phyloP scores from a whole-genome alignment of 2,797 vertebrate species.

The Macropodus opercularis region DNA sequence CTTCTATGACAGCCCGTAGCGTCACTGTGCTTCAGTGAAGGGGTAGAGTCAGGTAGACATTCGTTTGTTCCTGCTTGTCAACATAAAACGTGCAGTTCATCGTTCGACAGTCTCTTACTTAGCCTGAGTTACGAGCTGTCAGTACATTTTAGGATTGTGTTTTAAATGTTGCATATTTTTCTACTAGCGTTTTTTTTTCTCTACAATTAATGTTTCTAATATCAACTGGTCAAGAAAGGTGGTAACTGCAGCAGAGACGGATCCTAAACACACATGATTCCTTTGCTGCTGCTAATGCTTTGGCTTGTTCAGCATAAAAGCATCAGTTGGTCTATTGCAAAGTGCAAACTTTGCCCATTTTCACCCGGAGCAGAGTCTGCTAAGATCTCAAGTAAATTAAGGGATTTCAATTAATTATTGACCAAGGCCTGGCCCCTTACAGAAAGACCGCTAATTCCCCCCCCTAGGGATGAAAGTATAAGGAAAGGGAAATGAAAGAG shows the following conservation, averaged over 20 bases:
- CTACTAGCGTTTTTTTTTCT: not conserved
- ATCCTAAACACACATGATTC: slow-evolving; percentile 41
- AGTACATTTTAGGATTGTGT: not conserved
- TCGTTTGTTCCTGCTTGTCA: not conserved
- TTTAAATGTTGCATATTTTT: not conserved
- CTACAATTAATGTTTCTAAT: not conserved
- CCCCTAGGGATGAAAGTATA: slow-evolving; percentile 58
- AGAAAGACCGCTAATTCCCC: slow-evolving; percentile 60
- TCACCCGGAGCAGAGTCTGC: slow-evolving; percentile 45
- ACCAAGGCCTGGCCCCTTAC: slow-evolving; percentile 54
- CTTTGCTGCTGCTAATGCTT: slow-evolving; percentile 33
- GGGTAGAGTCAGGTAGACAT: too few relatives aligned
- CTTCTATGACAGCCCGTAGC: too few relatives aligned
- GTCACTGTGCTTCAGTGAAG: too few relatives aligned
- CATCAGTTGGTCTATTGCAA: slow-evolving; percentile 32
- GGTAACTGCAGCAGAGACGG: slow-evolving; percentile 1
- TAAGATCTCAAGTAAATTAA: slow-evolving; percentile 67
- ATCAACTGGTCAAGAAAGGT: slow-evolving; percentile 14
- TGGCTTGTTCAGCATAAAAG: slow-evolving; percentile 56
- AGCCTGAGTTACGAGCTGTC: not conserved
- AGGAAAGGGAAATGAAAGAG: slow-evolving; percentile 39
- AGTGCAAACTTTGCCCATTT: slow-evolving; percentile 61
- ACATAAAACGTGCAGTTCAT: not conserved
- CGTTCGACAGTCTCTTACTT: not conserved
- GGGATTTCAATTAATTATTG: slow-evolving; percentile 77